These are phyloP conservation scores for Lordiphosa mommai DNA, from an alignment of 1,140 invertebrate genomes.

Conservation along the genomic window DNA sequence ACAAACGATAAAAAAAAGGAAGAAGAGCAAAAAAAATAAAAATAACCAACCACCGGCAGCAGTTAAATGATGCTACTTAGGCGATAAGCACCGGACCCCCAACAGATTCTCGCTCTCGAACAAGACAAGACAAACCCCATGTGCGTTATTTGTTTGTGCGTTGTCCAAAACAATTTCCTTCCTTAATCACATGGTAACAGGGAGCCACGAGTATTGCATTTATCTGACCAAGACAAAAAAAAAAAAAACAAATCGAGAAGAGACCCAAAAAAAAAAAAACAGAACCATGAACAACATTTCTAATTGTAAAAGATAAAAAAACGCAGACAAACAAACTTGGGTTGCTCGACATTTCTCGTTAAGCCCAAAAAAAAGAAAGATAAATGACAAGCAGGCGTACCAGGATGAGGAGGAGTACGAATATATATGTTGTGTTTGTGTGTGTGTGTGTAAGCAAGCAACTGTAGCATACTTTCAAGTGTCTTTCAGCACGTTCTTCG, in stretches of 20 bases:
- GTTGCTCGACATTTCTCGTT: slow-evolving; percentile 54
- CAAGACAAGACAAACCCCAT: slow-evolving; percentile 29
- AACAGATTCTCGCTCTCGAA: slow-evolving; percentile 11
- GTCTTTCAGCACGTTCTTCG: slow-evolving; percentile 55
- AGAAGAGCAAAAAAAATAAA: no score
- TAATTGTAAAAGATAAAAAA: slow-evolving; percentile 76
- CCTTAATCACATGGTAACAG: slow-evolving; percentile 75
- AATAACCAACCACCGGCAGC: slow-evolving; percentile 48
- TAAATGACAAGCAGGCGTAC: slow-evolving; percentile 59
- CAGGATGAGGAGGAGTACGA: slow-evolving; percentile 20
- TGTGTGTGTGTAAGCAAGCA: slow-evolving; percentile 47
- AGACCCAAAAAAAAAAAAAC: slow-evolving; percentile 26
- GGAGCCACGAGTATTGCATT: slow-evolving; percentile 60
- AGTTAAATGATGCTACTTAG: slow-evolving; percentile 72
- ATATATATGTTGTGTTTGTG: slow-evolving; percentile 9
- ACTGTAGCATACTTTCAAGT: slow-evolving; percentile 75
- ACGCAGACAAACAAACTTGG: slow-evolving; percentile 34
- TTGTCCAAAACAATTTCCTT: slow-evolving; percentile 79
- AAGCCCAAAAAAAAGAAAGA: slow-evolving; percentile 49
- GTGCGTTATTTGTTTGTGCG: slow-evolving; percentile 63
- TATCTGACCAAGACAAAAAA: slow-evolving; percentile 57
- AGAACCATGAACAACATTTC: slow-evolving; percentile 47
- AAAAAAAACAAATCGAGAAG: slow-evolving; percentile 60
- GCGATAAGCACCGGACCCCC: slow-evolving; percentile 48
- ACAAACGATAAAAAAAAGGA: no score